Conservation (phyloP, 2,113 vertebrate species). For the Ranitomeya variabilis region DNA sequence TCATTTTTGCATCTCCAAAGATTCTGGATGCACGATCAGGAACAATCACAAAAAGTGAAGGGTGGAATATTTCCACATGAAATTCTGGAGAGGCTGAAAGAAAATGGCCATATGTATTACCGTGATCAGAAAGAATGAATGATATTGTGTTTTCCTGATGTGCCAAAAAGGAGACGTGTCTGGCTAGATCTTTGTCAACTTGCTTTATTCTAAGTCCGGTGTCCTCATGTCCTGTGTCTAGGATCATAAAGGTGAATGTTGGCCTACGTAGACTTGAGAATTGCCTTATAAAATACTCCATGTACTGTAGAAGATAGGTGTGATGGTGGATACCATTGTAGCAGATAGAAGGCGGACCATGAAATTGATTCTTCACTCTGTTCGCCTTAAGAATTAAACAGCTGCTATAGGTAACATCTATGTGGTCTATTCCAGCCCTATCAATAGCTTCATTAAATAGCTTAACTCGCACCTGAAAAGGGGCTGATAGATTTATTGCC, state of each 20-base stretch:
- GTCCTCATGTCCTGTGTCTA: constrained; percentile 59
- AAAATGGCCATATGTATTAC: constrained; percentile 57
- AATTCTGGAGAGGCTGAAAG: constrained; percentile 51
- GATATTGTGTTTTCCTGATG: constrained; percentile 55
- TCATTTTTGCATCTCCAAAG: constrained; percentile 45
- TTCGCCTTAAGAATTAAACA: constrained; percentile 57
- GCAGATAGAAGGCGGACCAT: constrained; percentile 57
- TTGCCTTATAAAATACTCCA: constrained; percentile 51
- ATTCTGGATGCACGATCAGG: constrained; percentile 47
- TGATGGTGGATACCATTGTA: constrained; percentile 61
- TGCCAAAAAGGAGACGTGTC: constrained; percentile 55
- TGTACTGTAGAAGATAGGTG: constrained; percentile 56
- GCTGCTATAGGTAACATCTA: constrained; percentile 59
- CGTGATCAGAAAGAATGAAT: constrained; percentile 59
- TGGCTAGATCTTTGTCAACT: constrained; percentile 51
- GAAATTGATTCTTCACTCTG: constrained; percentile 55
- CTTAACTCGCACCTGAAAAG: constrained; percentile 40
- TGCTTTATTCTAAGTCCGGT: constrained; percentile 58
- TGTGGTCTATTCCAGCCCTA: constrained; percentile 50
- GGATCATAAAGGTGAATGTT: constrained; percentile 54
- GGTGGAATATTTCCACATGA: constrained; percentile 56
- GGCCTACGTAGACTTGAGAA: constrained; percentile 52
- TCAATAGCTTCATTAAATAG: constrained; percentile 49
- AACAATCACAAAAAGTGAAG: constrained; percentile 56
- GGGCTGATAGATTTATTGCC: constrained; percentile 44